Base-by-base conservation (phyloP, 2,888 invertebrate species). In the Rhaphigaster nebulosa region DNA sequence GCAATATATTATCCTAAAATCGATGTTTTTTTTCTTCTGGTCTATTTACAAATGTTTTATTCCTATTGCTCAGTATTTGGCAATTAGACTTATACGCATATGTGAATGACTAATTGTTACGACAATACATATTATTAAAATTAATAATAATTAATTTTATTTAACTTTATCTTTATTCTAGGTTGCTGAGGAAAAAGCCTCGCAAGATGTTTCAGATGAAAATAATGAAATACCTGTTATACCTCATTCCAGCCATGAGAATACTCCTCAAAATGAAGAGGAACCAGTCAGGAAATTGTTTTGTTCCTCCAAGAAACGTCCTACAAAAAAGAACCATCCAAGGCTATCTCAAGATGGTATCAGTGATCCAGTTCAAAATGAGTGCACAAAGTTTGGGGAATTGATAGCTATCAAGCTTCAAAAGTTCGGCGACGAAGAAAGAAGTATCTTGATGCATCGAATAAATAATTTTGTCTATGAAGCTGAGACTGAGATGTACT, bases 401-500 rank as follows among this genome's bases (percentile, higher is more conserved):
- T 29, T 76, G 1, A 76, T 76, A 20, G 70, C 70, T 38, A 10
- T 23, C 34, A 76, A 76, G 20, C 70, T 76, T 34, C 38, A 38
- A 76, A 76, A 76, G 38, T 76, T 76, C 23, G 38, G 38, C 2
- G 38, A 76, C 8, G 70, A 76, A 38, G 70, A 38, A 76, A 76
- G 70, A 12, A 76, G 70, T 76, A 76, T 76, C 70, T 76, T 76
- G 20, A 76, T 76, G 70, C 70, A 76, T 18, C 70, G 38, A 38
- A 76, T 76, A 76, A 76, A 76, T 38, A 76, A 76, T 76, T 76
- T 76, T 76, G 15, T 76, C 12, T 76, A 76, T 6, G 38, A 76
- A 76, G 70, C 70, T 8, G 70, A 76, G 8, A 23, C 20, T 23
- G 70, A 76, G 38, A 76, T 76, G 70, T 76, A 76, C 38, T 18